Conservation (phyloP, 2,797 vertebrate genomes). For the Tadarida brasiliensis region DNA sequence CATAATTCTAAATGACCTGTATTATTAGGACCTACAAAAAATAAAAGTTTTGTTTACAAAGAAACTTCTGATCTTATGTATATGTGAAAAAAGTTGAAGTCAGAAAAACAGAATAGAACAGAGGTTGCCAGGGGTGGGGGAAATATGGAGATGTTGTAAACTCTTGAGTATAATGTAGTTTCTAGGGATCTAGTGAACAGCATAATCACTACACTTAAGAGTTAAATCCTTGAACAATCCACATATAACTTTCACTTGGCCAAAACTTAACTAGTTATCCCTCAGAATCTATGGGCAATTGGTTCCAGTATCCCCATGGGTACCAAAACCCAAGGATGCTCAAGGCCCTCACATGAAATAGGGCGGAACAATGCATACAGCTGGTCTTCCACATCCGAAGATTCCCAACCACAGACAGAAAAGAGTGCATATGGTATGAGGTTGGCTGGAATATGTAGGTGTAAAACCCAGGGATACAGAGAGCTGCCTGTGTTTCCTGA, state of each 20-base stretch:
- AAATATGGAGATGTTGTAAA: neutral
- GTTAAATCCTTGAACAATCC: neutral
- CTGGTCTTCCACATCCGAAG: neutral
- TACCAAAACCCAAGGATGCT: too few relatives aligned
- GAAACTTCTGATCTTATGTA: neutral
- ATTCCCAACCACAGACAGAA: neutral
- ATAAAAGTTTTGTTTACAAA: neutral
- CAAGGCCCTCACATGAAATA: neutral
- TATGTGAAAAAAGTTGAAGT: neutral
- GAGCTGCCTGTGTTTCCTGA: neutral
- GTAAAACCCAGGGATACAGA: neutral
- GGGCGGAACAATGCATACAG: neutral
- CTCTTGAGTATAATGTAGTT: neutral
- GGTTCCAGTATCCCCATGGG: neutral
- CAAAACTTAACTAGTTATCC: neutral
- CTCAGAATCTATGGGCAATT: neutral
- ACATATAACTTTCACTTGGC: neutral
- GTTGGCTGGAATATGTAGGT: neutral
- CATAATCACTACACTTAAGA: neutral
- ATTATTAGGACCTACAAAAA: neutral
- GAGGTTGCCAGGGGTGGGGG: neutral
- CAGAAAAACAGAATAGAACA: neutral
- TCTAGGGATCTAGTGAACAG: neutral
- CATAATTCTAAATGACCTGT: too few relatives aligned
- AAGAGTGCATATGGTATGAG: neutral